phyloP scores from a whole-genome alignment of 2,113 vertebrate genomes.

The Odocoileus hemionus region DNA sequence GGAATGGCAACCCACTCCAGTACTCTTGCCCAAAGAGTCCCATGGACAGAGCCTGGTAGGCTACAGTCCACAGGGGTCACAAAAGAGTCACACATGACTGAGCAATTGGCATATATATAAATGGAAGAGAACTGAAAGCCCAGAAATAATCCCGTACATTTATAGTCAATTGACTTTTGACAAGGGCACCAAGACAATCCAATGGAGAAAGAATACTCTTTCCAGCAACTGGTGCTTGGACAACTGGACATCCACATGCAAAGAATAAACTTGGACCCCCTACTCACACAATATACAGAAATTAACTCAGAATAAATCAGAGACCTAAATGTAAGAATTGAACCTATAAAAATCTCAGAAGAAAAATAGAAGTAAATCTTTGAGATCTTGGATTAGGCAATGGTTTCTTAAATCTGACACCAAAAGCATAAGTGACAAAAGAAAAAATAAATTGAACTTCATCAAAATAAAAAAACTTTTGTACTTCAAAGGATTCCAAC shows the following conservation, averaged over 20 bases:
- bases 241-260: background rate
- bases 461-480: background rate
- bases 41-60: background rate
- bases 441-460: background rate
- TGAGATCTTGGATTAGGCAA: background rate
- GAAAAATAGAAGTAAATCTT: background rate
- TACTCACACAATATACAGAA: background rate
- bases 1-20: background rate
- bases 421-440: background rate
- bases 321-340: background rate
- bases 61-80: background rate
- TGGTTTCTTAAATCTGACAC: background rate
- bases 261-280: background rate
- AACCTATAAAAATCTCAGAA: background rate
- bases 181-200: background rate
- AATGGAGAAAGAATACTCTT: background rate
- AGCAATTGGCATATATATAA: background rate
- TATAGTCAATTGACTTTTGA: background rate
- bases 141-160: background rate
- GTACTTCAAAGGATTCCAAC: background rate
- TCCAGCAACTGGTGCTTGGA: background rate
- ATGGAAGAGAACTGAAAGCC: background rate
- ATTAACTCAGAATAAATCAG: background rate
- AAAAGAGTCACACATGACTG: background rate
- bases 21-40: background rate